Evolutionary conservation across 1,140 invertebrate genomes (phyloP).

Genomic region (Scaptodrosophila lebanonensis): DNA sequence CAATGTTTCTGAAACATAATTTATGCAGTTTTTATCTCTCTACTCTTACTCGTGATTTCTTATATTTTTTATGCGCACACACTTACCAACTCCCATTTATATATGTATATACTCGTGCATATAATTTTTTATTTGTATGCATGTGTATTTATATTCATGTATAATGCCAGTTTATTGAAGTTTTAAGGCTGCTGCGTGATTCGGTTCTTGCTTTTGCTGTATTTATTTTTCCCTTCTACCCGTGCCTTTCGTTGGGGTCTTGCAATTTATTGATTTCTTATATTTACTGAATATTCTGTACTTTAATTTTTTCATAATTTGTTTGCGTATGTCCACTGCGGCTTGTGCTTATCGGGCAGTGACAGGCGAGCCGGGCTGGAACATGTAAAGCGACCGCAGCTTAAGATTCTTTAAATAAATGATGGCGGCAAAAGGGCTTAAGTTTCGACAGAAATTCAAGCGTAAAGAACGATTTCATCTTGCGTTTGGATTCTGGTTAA

Average conservation of each 20-base stretch:
- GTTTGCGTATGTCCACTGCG: constrained; percentile 1
- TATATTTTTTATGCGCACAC: neutral
- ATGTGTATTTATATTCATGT: constrained; percentile 41
- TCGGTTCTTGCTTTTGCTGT: neutral
- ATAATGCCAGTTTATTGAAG: constrained; percentile 55
- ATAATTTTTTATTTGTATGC: constrained; percentile 14
- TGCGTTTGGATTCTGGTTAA: too few relatives aligned
- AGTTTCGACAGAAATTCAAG: constrained; percentile 27
- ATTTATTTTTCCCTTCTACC: too few relatives aligned
- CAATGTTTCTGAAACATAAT: constrained; percentile 28
- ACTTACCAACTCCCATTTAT: constrained; percentile 24
- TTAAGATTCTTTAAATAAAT: constrained; percentile 45
- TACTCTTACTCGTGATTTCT: neutral
- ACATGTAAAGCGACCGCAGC: neutral
- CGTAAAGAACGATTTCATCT: constrained; percentile 30
- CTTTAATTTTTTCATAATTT: constrained; percentile 53
- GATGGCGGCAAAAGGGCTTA: constrained; percentile 41
- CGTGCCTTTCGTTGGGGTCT: constrained; percentile 13
- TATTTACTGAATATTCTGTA: constrained; percentile 11
- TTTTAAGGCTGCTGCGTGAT: constrained; percentile 8
- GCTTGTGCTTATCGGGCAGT: constrained; percentile 27
- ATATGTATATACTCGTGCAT: constrained; percentile 37
- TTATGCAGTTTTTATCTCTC: constrained; percentile 21
- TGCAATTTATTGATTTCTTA: constrained; percentile 71
- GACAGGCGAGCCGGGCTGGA: constrained; percentile 10